Conservation (phyloP, 2,888 invertebrate species). For the Hesperia comma region DNA sequence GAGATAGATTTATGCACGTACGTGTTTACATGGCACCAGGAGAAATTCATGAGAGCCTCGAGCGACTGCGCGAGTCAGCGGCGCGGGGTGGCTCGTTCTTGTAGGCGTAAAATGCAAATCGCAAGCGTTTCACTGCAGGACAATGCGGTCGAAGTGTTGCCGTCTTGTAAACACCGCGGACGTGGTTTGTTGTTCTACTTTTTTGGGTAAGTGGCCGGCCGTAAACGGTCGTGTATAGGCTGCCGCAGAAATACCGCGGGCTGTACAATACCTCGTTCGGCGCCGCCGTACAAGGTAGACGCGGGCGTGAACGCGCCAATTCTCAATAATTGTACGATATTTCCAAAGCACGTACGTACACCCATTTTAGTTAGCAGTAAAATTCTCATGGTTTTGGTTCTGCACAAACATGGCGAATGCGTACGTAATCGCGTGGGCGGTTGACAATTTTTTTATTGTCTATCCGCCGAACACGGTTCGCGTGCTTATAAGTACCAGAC, state of each 20-base stretch:
- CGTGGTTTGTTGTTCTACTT: constrained; percentile 80
- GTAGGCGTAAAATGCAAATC: constrained; percentile 80
- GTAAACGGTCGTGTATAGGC: constrained; percentile 75
- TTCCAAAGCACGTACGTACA: constrained; percentile 54
- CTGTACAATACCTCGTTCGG: constrained; percentile 74
- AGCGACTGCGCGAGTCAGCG: constrained; percentile 43
- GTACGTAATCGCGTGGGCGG: constrained; percentile 41
- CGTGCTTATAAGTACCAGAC: constrained; percentile 47
- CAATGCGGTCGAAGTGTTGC: constrained; percentile 78
- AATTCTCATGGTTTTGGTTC: constrained; percentile 56
- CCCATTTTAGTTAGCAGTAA: constrained; percentile 58
- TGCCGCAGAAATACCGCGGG: constrained; percentile 74
- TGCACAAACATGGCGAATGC: constrained; percentile 50
- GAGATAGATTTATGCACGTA: not conserved
- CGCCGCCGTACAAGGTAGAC: constrained; percentile 69
- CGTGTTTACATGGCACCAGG: constrained; percentile 44
- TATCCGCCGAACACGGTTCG: constrained; percentile 51
- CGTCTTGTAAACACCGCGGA: constrained; percentile 77
- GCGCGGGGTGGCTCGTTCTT: constrained; percentile 49
- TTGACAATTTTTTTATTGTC: constrained; percentile 49
- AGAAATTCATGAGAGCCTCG: constrained; percentile 61
- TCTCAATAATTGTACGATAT: constrained; percentile 63
- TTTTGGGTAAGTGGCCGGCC: constrained; percentile 80
- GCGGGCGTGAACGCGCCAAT: constrained; percentile 66
- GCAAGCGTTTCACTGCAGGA: constrained; percentile 72